phyloP scores from a whole-genome alignment of 2,113 vertebrate species.

The Emydura subglobosa region DNA sequence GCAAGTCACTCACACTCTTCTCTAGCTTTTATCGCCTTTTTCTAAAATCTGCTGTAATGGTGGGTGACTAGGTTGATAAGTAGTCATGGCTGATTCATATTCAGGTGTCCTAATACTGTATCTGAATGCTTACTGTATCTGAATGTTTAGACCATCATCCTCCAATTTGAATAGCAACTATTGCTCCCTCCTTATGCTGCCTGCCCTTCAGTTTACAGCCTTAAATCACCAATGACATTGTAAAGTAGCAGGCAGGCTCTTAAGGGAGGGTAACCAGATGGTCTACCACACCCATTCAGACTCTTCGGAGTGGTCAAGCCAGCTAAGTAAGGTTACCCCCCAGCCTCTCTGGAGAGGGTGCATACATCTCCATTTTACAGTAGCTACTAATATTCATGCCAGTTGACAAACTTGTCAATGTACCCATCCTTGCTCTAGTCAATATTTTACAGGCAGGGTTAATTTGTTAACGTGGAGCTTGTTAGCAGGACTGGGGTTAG shows the following conservation, averaged over 20 bases:
- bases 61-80: not conserved
- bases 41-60: constrained; percentile 15
- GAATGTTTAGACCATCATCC: not conserved
- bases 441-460: constrained; percentile 24
- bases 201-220: not conserved
- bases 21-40: not conserved
- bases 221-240: not conserved
- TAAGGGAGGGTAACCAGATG: not conserved
- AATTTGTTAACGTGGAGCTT: constrained; percentile 25
- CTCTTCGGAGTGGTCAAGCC: not conserved
- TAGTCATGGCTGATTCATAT: not conserved
- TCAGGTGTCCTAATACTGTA: not conserved
- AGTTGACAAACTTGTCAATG: not conserved
- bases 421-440: constrained; percentile 16
- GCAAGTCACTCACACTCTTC: constrained; percentile 28
- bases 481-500: not conserved
- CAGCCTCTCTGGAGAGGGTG: not conserved
- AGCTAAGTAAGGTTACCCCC: not conserved
- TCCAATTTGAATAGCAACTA: not conserved
- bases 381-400: not conserved
- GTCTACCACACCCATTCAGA: not conserved
- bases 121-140: not conserved
- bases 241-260: not conserved
- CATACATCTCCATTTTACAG: not conserved
- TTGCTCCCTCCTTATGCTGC: not conserved